phyloP scores from a whole-genome alignment of 2,888 invertebrate species.

The Nephrotoma guestfalica region DNA sequence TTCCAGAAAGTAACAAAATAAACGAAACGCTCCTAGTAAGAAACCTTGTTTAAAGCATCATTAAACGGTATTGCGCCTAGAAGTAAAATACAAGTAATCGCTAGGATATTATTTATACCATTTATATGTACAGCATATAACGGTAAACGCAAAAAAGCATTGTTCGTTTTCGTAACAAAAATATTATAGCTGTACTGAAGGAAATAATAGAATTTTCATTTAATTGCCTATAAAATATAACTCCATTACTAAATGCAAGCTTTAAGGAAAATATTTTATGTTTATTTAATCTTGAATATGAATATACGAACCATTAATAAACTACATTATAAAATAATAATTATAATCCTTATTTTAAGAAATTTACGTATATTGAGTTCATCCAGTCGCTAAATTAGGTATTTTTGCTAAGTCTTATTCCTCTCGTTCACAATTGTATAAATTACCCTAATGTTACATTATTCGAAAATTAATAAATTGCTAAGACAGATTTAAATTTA shows the following conservation, averaged over 20 bases:
- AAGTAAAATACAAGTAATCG: not conserved
- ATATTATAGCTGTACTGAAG: not conserved
- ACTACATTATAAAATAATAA: not conserved
- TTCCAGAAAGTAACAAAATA: too few species aligned
- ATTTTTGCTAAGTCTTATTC: not conserved
- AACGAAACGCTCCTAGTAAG: too few species aligned
- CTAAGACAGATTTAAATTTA: not conserved
- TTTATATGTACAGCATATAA: not conserved
- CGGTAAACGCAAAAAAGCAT: not conserved
- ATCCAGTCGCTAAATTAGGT: not conserved
- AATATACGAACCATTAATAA: not conserved
- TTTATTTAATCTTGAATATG: not conserved
- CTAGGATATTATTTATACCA: not conserved
- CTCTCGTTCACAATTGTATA: too few species aligned
- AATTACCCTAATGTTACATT: not conserved
- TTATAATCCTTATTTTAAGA: not conserved
- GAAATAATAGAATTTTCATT: not conserved
- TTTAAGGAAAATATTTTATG: not conserved
- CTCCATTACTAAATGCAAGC: not conserved
- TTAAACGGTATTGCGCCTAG: not conserved
- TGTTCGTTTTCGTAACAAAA: not conserved
- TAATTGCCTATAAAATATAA: not conserved
- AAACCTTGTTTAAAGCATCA: too few species aligned
- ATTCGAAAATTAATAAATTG: not conserved
- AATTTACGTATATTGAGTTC: not conserved